Evolutionary conservation across 1,140 invertebrate species (phyloP).

Genomic region (Heliconius congener): DNA sequence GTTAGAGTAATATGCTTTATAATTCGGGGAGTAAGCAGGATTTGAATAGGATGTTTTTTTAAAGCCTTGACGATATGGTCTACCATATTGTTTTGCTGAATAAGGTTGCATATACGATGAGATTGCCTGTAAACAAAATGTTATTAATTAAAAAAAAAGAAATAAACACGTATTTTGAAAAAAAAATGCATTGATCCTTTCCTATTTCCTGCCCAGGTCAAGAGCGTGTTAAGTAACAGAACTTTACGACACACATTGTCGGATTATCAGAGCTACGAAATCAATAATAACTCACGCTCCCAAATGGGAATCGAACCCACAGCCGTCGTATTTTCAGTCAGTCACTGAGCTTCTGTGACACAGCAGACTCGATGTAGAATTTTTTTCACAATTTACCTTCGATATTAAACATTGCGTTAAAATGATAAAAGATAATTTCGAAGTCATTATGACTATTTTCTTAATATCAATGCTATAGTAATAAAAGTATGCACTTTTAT

Average conservation of each 20-base stretch:
- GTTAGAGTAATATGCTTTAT: conserved; percentile 9
- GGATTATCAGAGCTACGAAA: not conserved
- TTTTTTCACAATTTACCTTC: conserved; percentile 26
- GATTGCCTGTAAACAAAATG: conserved; percentile 30
- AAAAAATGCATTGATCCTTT: too few species aligned
- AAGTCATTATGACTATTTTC: conserved; percentile 32
- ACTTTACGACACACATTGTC: not conserved
- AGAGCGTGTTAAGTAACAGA: too few species aligned
- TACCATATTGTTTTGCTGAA: conserved; percentile 13
- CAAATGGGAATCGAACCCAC: not conserved
- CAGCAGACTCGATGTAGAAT: not conserved
- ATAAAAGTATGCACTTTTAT: not conserved
- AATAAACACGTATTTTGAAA: too few species aligned
- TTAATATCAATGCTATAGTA: conserved; percentile 1
- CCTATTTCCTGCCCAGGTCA: too few species aligned
- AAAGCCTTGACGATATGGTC: conserved; percentile 20
- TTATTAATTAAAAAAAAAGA: not conserved
- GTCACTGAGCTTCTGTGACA: too few species aligned
- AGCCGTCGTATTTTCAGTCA: not conserved
- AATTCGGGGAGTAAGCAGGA: conserved; percentile 18
- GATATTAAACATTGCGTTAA: conserved; percentile 28
- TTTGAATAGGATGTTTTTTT: conserved; percentile 22
- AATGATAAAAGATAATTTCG: conserved; percentile 19
- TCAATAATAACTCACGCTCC: not conserved
- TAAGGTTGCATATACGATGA: conserved; percentile 24